A percentile compares a stretch with the other conserved stretches of the same genome.
Evolutionary conservation across 2,888 invertebrate species (phyloP).

Genomic region (Catonia carolina): DNA sequence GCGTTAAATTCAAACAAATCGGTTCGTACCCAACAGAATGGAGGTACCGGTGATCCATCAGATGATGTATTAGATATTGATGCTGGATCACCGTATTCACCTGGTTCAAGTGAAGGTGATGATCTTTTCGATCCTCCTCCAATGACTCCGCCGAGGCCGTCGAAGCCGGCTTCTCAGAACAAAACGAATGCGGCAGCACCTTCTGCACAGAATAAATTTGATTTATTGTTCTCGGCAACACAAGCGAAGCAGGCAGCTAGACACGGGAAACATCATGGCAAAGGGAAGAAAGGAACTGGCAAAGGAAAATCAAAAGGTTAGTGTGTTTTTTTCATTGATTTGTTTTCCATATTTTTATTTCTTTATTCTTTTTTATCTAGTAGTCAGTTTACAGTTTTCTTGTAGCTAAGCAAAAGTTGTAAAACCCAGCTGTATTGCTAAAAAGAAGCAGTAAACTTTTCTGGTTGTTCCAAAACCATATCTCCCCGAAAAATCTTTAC

Average conservation of each 20-base stretch:
- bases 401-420: too few relatives aligned
- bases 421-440: too few relatives aligned
- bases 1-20: conserved; percentile 35
- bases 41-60: conserved; percentile 20
- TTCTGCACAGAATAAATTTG: conserved; percentile 48
- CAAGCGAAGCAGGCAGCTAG: conserved; percentile 13
- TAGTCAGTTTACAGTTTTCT: too few relatives aligned
- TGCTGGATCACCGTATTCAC: conserved; percentile 69
- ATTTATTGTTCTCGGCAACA: conserved; percentile 53
- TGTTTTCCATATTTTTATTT: conserved; percentile 12
- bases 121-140: conserved; percentile 77
- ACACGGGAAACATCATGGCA: conserved; percentile 15
- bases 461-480: too few relatives aligned
- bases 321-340: neutral
- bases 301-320: conserved; percentile 22
- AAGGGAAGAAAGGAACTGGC: conserved; percentile 9
- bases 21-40: conserved; percentile 23
- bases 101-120: conserved; percentile 81
- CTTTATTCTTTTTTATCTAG: too few relatives aligned
- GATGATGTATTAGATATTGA: conserved; percentile 26
- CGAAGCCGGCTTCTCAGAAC: too few relatives aligned
- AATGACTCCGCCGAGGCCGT: conserved; percentile 28
- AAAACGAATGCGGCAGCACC: conserved; percentile 20
- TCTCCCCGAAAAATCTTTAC: too few relatives aligned
- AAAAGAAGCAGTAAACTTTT: too few relatives aligned